phyloP scores from a whole-genome alignment of 2,888 invertebrate species.

The Epiblema foenella region DNA sequence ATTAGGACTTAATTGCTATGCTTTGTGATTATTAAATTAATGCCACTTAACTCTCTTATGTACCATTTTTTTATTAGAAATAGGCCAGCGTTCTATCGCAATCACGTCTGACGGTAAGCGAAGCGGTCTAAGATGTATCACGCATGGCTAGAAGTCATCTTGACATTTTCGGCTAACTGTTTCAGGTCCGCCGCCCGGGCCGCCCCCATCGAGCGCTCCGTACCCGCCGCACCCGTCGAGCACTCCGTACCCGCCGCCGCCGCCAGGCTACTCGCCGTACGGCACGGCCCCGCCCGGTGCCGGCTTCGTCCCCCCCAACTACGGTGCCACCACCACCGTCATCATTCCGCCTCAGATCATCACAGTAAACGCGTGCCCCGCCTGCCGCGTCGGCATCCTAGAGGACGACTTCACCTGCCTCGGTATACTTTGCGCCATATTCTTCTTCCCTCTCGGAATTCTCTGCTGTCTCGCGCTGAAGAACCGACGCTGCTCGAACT shows the following conservation, averaged over 20 bases:
- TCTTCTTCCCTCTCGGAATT: constrained; percentile 94
- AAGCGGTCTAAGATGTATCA: not conserved
- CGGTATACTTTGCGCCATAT: constrained; percentile 92
- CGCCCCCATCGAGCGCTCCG: constrained; percentile 47
- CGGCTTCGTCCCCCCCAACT: constrained; percentile 83
- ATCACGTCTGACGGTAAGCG: too few species aligned
- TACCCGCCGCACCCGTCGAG: constrained; percentile 44
- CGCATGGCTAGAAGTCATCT: not conserved
- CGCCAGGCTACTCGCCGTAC: constrained; percentile 84
- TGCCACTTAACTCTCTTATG: too few species aligned
- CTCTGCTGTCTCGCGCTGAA: constrained; percentile 93
- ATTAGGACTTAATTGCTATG: not conserved
- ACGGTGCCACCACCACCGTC: constrained; percentile 86
- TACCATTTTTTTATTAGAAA: too few species aligned
- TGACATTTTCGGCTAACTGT: not conserved
- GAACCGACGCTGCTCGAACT: constrained; percentile 94
- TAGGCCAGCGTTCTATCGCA: too few species aligned
- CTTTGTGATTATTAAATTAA: not conserved
- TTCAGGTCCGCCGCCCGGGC: constrained; percentile 46
- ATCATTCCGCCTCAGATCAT: constrained; percentile 91
- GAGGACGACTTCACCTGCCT: constrained; percentile 95
- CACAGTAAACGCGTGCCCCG: constrained; percentile 94
- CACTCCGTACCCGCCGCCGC: constrained; percentile 73
- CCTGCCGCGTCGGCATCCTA: constrained; percentile 93
- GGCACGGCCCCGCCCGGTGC: constrained; percentile 65